These are phyloP conservation scores for Cairina moschata DNA, from an alignment of 2,113 vertebrate species.

Conservation along the genomic window DNA sequence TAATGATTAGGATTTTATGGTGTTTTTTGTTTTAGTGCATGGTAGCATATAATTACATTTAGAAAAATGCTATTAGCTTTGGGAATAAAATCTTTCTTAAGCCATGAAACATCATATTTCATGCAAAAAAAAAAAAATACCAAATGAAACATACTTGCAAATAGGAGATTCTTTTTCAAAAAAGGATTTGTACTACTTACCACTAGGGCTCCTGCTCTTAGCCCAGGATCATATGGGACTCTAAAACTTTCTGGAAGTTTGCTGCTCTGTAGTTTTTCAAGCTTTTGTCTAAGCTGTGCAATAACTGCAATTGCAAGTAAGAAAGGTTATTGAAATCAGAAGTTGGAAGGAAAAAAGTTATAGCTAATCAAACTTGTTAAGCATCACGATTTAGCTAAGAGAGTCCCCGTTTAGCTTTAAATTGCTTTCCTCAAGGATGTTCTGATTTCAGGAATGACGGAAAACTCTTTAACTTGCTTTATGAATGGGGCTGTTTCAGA, in stretches of 20 bases:
- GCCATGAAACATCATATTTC: neutral
- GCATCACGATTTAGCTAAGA: neutral
- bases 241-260: conserved; percentile 90
- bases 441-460: neutral
- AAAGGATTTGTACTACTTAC: conserved; percentile 78
- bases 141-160: neutral
- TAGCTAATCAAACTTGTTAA: neutral
- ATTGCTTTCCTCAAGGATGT: neutral
- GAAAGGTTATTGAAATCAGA: neutral
- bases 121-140: neutral
- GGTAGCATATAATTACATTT: neutral
- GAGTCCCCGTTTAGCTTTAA: neutral
- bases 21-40: neutral
- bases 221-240: conserved; percentile 94
- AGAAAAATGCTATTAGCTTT: neutral
- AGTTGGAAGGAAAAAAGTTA: neutral
- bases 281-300: conserved; percentile 91
- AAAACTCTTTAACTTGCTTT: neutral
- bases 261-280: conserved; percentile 89
- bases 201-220: conserved; percentile 91
- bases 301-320: conserved; percentile 83
- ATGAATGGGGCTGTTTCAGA: neutral
- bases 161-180: neutral
- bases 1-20: neutral
- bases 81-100: neutral